Percentiles rank a stretch among this genome's conserved stretches.
These are phyloP conservation scores for Arothron firmamentum DNA, from an alignment of 2,113 vertebrate species.

Conservation along the genomic window DNA sequence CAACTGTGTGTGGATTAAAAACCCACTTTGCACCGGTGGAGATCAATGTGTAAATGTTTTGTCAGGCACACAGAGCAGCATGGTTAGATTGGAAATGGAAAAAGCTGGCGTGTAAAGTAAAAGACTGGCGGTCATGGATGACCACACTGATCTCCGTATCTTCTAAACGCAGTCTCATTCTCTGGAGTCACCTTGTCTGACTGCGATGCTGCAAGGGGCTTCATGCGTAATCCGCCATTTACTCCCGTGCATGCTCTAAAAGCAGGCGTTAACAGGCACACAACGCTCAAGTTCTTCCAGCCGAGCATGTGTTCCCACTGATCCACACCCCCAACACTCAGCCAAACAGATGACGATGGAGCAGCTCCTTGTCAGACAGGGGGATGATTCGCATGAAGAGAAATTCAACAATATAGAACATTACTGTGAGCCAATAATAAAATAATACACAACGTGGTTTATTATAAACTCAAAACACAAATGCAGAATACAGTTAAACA, in stretches of 20 bases:
- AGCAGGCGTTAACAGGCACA: constrained; percentile 27
- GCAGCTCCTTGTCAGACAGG: too few relatives aligned
- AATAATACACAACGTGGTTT: too few relatives aligned
- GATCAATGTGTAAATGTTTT: constrained; percentile 3
- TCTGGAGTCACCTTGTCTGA: constrained; percentile 64
- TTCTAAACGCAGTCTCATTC: constrained; percentile 54
- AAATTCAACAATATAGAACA: constrained; percentile 8
- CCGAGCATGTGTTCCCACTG: constrained; percentile 25
- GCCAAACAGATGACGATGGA: too few relatives aligned
- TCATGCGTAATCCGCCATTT: constrained; percentile 53
- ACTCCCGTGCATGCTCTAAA: constrained; percentile 23
- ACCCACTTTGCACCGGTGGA: not conserved
- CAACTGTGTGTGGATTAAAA: constrained; percentile 28
- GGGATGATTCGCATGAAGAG: too few relatives aligned
- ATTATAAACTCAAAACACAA: constrained; percentile 9
- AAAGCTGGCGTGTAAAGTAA: constrained; percentile 16
- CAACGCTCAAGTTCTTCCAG: constrained; percentile 3
- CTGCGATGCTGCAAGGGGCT: constrained; percentile 36
- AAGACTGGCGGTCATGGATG: constrained; percentile 53
- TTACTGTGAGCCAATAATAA: not conserved
- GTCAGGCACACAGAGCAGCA: not conserved
- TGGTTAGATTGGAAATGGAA: not conserved
- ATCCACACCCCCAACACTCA: constrained; percentile 21
- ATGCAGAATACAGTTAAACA: too few relatives aligned
- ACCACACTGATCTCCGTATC: constrained; percentile 71